phyloP scores from a whole-genome alignment of 1,140 invertebrate species.

The Adelges cooleyi region DNA sequence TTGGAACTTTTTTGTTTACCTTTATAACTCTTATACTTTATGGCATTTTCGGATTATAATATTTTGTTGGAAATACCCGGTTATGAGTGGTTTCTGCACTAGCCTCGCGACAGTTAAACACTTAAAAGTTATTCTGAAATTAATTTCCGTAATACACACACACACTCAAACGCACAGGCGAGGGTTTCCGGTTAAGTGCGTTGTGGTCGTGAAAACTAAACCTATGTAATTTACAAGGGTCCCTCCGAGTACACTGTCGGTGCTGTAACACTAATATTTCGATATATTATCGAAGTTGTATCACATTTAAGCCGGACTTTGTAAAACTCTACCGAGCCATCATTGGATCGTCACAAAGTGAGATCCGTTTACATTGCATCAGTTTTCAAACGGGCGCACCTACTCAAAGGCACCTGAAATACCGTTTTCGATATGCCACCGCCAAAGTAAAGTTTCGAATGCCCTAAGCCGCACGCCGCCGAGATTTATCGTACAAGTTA shows the following conservation, averaged over 20 bases:
- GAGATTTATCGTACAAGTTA: conserved; percentile 1
- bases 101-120: too few species aligned
- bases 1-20: too few species aligned
- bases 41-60: too few species aligned
- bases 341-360: background rate
- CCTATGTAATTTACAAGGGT: background rate
- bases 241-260: too few species aligned
- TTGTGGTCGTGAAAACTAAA: background rate
- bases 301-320: conserved; percentile 8
- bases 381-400: background rate
- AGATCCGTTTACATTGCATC: background rate
- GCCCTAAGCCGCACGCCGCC: background rate
- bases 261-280: background rate
- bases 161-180: too few species aligned
- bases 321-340: background rate
- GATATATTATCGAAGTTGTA: background rate
- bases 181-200: background rate
- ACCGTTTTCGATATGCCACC: background rate
- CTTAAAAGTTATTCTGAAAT: too few species aligned
- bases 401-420: background rate
- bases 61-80: too few species aligned
- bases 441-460: conserved; percentile 1
- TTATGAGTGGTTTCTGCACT: too few species aligned
- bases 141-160: too few species aligned
- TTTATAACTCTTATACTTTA: too few species aligned